Percentiles rank a stretch among this genome's conserved stretches.
These are phyloP conservation scores for Pterois miles DNA, from an alignment of 2,797 vertebrate genomes.

Conservation along the genomic window DNA sequence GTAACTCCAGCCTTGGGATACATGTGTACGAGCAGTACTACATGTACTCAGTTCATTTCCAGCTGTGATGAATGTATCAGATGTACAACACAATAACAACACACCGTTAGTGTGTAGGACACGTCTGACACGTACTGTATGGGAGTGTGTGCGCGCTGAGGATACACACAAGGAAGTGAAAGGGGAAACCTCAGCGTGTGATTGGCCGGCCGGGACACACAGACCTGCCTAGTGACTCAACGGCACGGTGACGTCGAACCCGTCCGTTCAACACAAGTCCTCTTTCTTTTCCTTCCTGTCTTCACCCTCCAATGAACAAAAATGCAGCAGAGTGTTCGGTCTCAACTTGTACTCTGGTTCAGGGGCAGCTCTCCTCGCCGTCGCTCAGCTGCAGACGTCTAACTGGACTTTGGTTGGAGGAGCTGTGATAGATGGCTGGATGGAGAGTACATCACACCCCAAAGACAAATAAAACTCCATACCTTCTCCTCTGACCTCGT, in stretches of 20 bases:
- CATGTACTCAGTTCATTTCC: background rate
- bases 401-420: background rate
- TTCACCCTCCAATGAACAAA: conserved; percentile 9
- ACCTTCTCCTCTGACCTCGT: background rate
- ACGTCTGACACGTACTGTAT: conserved; percentile 26
- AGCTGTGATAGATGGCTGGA: too few relatives aligned
- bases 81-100: background rate
- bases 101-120: background rate
- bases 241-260: background rate
- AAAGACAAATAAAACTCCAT: background rate
- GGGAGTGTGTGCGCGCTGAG: background rate
- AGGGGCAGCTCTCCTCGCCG: background rate
- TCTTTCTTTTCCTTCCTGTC: conserved; percentile 21
- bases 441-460: background rate
- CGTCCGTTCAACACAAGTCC: conserved; percentile 7
- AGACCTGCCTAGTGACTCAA: background rate
- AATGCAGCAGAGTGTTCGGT: conserved; percentile 8
- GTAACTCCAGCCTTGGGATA: background rate
- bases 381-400: background rate
- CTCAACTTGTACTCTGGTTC: background rate
- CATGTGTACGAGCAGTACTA: background rate
- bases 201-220: conserved; percentile 39
- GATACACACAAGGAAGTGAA: conserved; percentile 23
- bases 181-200: conserved; percentile 22
- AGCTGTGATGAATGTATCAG: background rate